Conservation (phyloP, 1,140 invertebrate species). For the Trichomalopsis sarcophagae region DNA sequence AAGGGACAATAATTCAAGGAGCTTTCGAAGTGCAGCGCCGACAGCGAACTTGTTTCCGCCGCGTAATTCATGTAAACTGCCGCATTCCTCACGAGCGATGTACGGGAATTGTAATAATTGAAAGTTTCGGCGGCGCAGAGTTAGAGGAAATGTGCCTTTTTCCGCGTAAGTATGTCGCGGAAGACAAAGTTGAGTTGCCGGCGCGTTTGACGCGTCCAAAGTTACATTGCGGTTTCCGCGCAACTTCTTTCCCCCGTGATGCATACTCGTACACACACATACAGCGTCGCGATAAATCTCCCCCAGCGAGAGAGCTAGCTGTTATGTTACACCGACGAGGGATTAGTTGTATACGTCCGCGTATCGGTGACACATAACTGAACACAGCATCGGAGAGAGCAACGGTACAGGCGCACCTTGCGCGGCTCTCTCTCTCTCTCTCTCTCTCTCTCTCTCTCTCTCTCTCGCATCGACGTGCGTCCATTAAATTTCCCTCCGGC, state of each 20-base stretch:
- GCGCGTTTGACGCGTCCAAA: background rate
- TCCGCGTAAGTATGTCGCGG: background rate
- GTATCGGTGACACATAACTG: background rate
- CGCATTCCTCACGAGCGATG: background rate
- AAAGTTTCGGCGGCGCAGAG: background rate
- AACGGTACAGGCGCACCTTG: background rate
- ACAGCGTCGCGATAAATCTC: background rate
- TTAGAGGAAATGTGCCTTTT: background rate
- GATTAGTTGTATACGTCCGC: background rate
- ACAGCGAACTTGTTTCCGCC: background rate
- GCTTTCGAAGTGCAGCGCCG: background rate
- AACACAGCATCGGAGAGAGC: background rate
- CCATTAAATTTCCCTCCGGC: background rate
- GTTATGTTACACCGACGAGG: background rate
- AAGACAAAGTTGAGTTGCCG: background rate
- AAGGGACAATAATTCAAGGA: background rate
- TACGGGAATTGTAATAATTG: background rate
- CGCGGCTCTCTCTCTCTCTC: background rate
- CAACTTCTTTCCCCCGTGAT: background rate
- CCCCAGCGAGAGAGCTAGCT: no score
- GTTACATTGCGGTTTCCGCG: background rate
- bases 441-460: no score
- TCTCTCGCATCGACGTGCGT: background rate
- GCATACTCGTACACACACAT: background rate
- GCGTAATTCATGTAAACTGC: slow-evolving; percentile 17